phyloP scores from a whole-genome alignment of 2,888 invertebrate genomes.

The Gastrophysa polygoni region DNA sequence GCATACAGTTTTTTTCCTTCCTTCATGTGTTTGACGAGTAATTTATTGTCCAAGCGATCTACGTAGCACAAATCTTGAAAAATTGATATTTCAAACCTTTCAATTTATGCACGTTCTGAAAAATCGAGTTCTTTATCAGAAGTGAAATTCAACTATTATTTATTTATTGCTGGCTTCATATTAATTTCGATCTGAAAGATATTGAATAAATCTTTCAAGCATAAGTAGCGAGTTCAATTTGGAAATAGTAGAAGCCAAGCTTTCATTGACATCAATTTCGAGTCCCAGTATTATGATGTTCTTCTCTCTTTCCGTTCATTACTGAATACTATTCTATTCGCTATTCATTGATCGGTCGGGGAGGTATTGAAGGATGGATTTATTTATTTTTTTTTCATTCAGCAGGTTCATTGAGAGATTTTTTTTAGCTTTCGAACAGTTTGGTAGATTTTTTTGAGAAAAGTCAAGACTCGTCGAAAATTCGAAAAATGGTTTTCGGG shows the following conservation, averaged over 20 bases:
- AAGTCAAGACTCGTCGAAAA: too few relatives aligned
- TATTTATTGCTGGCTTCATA: neutral
- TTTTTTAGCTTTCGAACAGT: too few relatives aligned
- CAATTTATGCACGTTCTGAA: too few relatives aligned
- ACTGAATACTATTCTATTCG: too few relatives aligned
- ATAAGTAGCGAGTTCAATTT: neutral
- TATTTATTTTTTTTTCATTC: too few relatives aligned
- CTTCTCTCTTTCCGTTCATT: too few relatives aligned
- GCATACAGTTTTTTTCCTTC: neutral
- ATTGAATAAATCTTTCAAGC: neutral
- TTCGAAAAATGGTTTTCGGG: too few relatives aligned
- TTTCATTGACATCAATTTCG: neutral
- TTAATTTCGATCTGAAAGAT: neutral
- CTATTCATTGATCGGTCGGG: too few relatives aligned
- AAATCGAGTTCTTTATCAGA: neutral
- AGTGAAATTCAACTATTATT: neutral
- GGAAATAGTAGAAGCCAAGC: neutral
- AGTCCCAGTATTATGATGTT: neutral
- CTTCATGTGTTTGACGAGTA: constrained; percentile 4
- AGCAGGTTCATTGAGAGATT: too few relatives aligned
- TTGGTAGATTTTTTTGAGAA: too few relatives aligned
- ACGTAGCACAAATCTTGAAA: constrained; percentile 7
- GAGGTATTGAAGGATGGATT: too few relatives aligned
- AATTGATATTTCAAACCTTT: neutral
- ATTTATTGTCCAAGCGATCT: constrained; percentile 2